Conservation (phyloP, 2,888 invertebrate species). For the Sthenelais limicola region DNA sequence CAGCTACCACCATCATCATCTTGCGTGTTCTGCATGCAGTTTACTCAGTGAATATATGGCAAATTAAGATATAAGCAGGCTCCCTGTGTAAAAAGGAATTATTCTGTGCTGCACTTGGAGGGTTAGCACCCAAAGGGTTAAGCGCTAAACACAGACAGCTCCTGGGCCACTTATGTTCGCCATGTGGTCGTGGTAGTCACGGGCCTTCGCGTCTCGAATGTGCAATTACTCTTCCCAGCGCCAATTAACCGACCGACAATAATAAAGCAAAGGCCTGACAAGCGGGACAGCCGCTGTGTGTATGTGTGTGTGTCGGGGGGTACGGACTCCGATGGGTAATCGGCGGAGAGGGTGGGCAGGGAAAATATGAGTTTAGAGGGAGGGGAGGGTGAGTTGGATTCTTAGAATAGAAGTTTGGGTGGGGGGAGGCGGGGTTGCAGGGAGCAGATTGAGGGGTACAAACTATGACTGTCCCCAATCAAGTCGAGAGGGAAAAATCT, state of each 20-base stretch:
- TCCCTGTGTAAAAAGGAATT: too few relatives aligned
- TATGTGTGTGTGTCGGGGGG: neutral
- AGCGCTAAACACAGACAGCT: slow-evolving; percentile 17
- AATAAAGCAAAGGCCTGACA: neutral
- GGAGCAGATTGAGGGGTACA: too few relatives aligned
- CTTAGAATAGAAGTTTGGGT: too few relatives aligned
- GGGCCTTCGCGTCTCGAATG: neutral
- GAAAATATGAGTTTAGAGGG: neutral
- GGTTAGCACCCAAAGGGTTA: neutral
- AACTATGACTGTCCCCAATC: too few relatives aligned
- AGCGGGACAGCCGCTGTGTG: neutral
- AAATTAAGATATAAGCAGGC: too few relatives aligned
- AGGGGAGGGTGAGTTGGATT: slow-evolving; percentile 1
- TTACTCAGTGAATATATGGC: too few relatives aligned
- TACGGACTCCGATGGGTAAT: neutral
- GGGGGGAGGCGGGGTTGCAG: too few relatives aligned
- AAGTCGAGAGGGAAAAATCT: too few relatives aligned
- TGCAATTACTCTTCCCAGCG: slow-evolving; percentile 20
- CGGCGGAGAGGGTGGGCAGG: neutral
- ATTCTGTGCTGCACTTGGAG: too few relatives aligned
- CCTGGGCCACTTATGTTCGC: neutral
- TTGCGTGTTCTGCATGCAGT: too few relatives aligned
- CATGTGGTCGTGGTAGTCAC: slow-evolving; percentile 10
- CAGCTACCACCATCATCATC: too few relatives aligned
- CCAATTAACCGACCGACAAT: slow-evolving; percentile 6